These are phyloP conservation scores for Semicossyphus pulcher DNA, from an alignment of 2,113 vertebrate species.

Conservation along the genomic window DNA sequence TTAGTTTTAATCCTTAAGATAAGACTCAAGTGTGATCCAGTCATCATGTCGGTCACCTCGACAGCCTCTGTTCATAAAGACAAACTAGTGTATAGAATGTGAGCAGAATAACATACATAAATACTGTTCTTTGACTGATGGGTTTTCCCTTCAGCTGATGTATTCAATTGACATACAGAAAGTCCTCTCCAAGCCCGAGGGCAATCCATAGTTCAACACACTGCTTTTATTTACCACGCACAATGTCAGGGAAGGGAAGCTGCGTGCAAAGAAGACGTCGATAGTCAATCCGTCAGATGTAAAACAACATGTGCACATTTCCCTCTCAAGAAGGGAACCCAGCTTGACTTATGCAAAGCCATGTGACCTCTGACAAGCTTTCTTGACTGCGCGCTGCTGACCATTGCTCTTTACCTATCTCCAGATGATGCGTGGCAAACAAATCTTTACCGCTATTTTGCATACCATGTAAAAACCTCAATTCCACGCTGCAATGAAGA, in stretches of 20 bases:
- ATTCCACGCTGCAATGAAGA: constrained; percentile 61
- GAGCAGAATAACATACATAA: not conserved
- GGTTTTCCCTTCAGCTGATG: constrained; percentile 4
- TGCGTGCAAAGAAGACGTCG: constrained; percentile 36
- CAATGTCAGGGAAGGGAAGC: constrained; percentile 14
- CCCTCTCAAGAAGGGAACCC: constrained; percentile 34
- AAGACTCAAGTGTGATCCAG: too few relatives aligned
- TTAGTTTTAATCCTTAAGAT: too few relatives aligned
- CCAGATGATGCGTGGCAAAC: constrained; percentile 61
- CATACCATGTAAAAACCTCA: constrained; percentile 67
- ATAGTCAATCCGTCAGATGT: constrained; percentile 46
- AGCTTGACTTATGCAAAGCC: constrained; percentile 70
- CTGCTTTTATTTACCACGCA: constrained; percentile 46
- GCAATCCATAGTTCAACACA: constrained; percentile 53
- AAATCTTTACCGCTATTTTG: constrained; percentile 72
- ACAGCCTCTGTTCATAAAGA: not conserved
- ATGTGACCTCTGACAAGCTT: constrained; percentile 55
- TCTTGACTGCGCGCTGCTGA: constrained; percentile 58
- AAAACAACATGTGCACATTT: constrained; percentile 55
- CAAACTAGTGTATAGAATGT: not conserved
- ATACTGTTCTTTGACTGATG: constrained; percentile 1
- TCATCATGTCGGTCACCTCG: too few relatives aligned
- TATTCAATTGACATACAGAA: constrained; percentile 23
- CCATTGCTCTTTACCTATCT: constrained; percentile 48
- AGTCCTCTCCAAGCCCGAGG: constrained; percentile 35